Conservation (phyloP, 2,888 invertebrate species). For the Amphipyra tragopoginis region DNA sequence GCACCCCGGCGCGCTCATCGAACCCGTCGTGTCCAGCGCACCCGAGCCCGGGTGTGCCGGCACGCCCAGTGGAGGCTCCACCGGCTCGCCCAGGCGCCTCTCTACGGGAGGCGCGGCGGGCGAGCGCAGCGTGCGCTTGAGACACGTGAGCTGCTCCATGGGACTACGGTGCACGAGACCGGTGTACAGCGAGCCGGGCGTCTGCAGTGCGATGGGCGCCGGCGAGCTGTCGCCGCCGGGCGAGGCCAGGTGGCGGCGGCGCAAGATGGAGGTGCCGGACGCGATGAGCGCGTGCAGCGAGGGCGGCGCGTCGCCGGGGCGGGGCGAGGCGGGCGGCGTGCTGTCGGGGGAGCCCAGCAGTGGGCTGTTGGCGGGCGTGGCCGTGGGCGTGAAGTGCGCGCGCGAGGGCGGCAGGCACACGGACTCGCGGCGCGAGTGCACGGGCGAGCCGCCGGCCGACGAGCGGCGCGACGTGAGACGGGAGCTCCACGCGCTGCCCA, state of each 20-base stretch:
- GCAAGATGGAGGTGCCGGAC: slow-evolving; percentile 83
- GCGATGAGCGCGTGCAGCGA: slow-evolving; percentile 89
- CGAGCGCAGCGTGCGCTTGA: slow-evolving; percentile 89
- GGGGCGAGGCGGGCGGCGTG: slow-evolving; percentile 90
- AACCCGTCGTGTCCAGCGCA: slow-evolving; percentile 82
- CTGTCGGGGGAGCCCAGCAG: slow-evolving; percentile 90
- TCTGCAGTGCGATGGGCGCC: slow-evolving; percentile 91
- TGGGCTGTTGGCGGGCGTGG: slow-evolving; percentile 96
- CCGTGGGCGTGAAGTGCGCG: slow-evolving; percentile 94
- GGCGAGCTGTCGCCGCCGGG: slow-evolving; percentile 90
- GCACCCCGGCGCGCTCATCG: slow-evolving; percentile 75
- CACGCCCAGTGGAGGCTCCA: slow-evolving; percentile 86
- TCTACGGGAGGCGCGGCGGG: slow-evolving; percentile 78
- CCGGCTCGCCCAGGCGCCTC: slow-evolving; percentile 79
- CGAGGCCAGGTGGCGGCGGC: slow-evolving; percentile 88
- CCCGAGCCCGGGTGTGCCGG: slow-evolving; percentile 91
- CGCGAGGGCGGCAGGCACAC: slow-evolving; percentile 93
- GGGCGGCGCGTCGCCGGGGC: slow-evolving; percentile 90
- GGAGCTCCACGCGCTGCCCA: slow-evolving; percentile 91
- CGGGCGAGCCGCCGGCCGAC: slow-evolving; percentile 87
- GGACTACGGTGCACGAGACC: slow-evolving; percentile 93
- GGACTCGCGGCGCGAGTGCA: slow-evolving; percentile 94
- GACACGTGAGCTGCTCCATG: slow-evolving; percentile 94
- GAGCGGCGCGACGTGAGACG: slow-evolving; percentile 90
- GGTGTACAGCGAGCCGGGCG: slow-evolving; percentile 90